Base-by-base conservation (phyloP, 2,888 invertebrate species). In the Scelioninae gen. 1 region DNA sequence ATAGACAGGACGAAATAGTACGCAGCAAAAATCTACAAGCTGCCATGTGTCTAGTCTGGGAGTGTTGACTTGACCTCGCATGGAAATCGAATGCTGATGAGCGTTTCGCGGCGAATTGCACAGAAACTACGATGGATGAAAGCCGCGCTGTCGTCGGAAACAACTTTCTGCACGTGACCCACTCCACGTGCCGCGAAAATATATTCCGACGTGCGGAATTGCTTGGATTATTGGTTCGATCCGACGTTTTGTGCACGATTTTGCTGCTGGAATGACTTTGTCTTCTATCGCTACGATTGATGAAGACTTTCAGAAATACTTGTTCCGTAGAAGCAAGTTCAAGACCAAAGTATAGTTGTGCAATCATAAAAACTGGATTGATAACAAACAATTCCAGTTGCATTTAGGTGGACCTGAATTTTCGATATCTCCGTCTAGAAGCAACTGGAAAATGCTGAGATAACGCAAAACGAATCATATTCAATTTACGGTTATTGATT, bases 61-160 rank as follows among this genome's bases (percentile, higher is more conserved):
- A 81, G 82, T 84, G 80, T 85, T 83, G 83, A 63, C 80, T 69
- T 69, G 63, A 69, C 69, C 51, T 65, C 60, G 85, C 79, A 85
- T 86, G 82, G 84, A 86, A 86, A 87, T 86, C 85, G 85, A 87
- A 87, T 86, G 81, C 85, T 74, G 77, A 66, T 76, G 32, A 82
- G 60, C 15, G 60, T 31, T 65, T 65, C 47, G 58, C 34, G 51
- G 60, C 47, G 58, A 76, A 83, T 62, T 75, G 71, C 38, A 43
- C 49, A 58, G 71, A 71, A 68, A 55, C 71, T 69, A 76, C 56
- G 69, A 72, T 66, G 84, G 79, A 85, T 83, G 76, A 84, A 86
- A 84, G 81, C 65, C 60, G 74, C 72, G 40, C 51, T 79, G 47
- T 49, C 60, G 72, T 66, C 34, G 45, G 31, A 56, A 65, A 76